Base-by-base conservation (phyloP, 2,113 vertebrate species). In the Phylloscopus trochiloides region DNA sequence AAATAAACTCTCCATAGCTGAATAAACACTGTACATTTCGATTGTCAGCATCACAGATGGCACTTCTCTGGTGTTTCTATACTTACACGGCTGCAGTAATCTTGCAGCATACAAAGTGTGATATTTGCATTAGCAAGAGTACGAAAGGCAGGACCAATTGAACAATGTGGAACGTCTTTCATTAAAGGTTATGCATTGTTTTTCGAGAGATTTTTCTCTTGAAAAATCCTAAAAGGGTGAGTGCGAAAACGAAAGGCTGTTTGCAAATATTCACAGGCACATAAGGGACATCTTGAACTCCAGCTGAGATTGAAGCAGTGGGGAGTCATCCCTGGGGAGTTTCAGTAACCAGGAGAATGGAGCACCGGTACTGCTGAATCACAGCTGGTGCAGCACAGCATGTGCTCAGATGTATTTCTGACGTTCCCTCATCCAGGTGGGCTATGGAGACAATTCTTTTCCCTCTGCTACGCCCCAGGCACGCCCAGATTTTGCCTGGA, bases 1-100 rank as follows among this genome's bases (percentile, higher is more conserved):
- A 94, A 97, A 96, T 63, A 92, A 93, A 59, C 48, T 55, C 92
- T 80, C 86, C 63, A 67, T 68, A 92, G 79, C 40, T 88, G 75
- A 90, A 93, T 90, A 96, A 96, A 93, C 82, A 93, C 42, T 38
- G 42, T 42, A 24, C 5, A 1, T 88, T 93, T 85, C 1, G 19
- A 75, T 52, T 80, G 40, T 88, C 40, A 74, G 1, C 36, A 86
- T 59, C 91, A 89, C 89, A 95, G 80, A 92, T 94, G 72, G 83
- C 68, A 78, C 32, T 75, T 50, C 18, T 71, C 34, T 84, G 36
- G 43, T 61, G 19, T 72, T 85, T 75, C 66, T 67, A 2, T 45
- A 75, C 51, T 72, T 61, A 11, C 5, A 79, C 2, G 6, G 61
- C 40, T 73, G 50, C 28, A 75, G 34, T 61, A 45, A 82, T 67